A percentile compares a stretch with the other conserved stretches of the same genome.
phyloP scores from a whole-genome alignment of 2,797 vertebrate genomes.

The Amniataba percoides region DNA sequence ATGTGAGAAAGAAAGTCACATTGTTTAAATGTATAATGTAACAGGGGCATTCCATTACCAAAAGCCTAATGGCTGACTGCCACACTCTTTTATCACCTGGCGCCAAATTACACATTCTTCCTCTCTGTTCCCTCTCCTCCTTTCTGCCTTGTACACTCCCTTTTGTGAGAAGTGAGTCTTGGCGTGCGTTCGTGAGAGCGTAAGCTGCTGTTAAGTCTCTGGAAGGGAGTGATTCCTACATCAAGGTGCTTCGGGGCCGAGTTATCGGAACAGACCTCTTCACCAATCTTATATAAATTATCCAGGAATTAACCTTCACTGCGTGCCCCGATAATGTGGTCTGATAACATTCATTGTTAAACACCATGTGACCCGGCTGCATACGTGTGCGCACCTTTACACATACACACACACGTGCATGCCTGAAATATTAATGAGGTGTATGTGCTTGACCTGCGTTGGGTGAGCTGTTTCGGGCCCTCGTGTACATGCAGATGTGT shows the following conservation, averaged over 20 bases:
- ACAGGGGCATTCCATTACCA: constrained; percentile 57
- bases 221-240: constrained; percentile 43
- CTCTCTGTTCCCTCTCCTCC: constrained; percentile 49
- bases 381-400: constrained; percentile 22
- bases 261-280: constrained; percentile 49
- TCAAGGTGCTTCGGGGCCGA: constrained; percentile 52
- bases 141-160: constrained; percentile 45
- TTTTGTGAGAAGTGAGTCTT: constrained; percentile 23
- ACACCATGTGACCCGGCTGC: constrained; percentile 43
- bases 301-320: constrained; percentile 58
- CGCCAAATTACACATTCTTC: constrained; percentile 69
- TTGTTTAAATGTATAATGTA: constrained; percentile 68
- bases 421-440: constrained; percentile 15
- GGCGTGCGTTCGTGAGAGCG: constrained; percentile 13
- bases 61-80: constrained; percentile 59
- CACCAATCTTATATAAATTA: constrained; percentile 67
- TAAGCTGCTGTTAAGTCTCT: constrained; percentile 19
- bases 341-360: constrained; percentile 57
- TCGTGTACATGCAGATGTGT: constrained; percentile 11
- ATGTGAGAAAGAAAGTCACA: constrained; percentile 54
- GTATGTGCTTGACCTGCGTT: constrained; percentile 7
- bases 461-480: background rate
- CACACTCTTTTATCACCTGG: constrained; percentile 70
- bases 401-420: constrained; percentile 6
- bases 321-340: constrained; percentile 31